These are phyloP conservation scores for Bufo bufo DNA, from an alignment of 2,113 vertebrate genomes.

Conservation along the genomic window DNA sequence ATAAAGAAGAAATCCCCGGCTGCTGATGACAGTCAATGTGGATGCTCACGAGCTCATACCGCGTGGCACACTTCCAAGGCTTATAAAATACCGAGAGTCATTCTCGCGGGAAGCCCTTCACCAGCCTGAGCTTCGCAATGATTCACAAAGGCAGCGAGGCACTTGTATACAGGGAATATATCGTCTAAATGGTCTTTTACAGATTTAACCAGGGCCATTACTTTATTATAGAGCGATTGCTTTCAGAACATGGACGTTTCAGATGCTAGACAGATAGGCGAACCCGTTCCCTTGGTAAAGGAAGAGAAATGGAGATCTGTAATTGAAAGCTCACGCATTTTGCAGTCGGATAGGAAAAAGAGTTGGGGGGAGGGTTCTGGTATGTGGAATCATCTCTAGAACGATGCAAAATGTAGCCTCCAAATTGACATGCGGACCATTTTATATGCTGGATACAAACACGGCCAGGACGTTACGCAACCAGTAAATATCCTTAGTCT, in stretches of 20 bases:
- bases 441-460: too few relatives aligned
- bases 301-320: background rate
- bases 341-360: background rate
- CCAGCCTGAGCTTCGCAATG: background rate
- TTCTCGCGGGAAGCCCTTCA: constrained; percentile 10
- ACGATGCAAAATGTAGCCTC: background rate
- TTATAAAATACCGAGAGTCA: background rate
- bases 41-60: constrained; percentile 25
- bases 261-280: background rate
- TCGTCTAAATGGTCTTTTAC: background rate
- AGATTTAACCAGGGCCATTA: background rate
- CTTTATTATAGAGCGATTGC: background rate
- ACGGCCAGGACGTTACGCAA: too few relatives aligned
- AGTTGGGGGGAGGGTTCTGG: background rate
- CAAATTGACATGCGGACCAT: too few relatives aligned
- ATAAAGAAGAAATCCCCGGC: constrained; percentile 23
- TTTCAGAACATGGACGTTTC: background rate
- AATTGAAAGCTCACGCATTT: background rate
- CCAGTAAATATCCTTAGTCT: too few relatives aligned
- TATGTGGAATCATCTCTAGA: background rate
- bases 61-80: background rate
- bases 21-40: constrained; percentile 22
- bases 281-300: background rate
- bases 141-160: background rate
- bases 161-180: too few relatives aligned